Percentiles rank a stretch among this genome's conserved stretches.
Conservation (phyloP, 2,113 vertebrate genomes). For the Catagonus wagneri region DNA sequence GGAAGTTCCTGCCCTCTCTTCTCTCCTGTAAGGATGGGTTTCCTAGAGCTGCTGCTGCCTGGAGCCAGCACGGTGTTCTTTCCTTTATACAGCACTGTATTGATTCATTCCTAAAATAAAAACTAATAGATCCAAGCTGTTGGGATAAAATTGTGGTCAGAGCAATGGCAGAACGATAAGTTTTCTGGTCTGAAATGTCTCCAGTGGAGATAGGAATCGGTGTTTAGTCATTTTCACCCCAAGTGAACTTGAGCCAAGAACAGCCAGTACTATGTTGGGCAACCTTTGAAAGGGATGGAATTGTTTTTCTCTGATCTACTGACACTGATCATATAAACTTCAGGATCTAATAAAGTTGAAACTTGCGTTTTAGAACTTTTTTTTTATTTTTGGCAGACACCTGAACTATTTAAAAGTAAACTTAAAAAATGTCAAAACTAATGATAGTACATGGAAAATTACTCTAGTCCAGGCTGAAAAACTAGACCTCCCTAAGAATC, state of each 20-base stretch:
- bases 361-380: background rate
- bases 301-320: constrained; percentile 66
- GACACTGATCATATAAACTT: constrained; percentile 63
- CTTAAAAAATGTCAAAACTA: background rate
- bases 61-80: background rate
- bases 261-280: constrained; percentile 51
- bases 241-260: constrained; percentile 29
- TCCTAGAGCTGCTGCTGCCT: background rate
- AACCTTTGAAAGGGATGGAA: constrained; percentile 41
- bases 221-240: background rate
- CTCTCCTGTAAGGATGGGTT: background rate
- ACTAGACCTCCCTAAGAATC: background rate
- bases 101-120: background rate
- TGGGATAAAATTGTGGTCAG: background rate
- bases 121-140: constrained; percentile 36
- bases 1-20: background rate
- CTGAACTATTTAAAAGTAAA: constrained; percentile 61
- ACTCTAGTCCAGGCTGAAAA: background rate
- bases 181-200: constrained; percentile 23
- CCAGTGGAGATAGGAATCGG: background rate
- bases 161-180: background rate
- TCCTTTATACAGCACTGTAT: background rate
- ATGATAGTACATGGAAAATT: background rate
- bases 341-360: constrained; percentile 32
- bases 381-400: background rate